Base-by-base conservation (phyloP, 2,797 vertebrate species). In the Telmatherina bonti region DNA sequence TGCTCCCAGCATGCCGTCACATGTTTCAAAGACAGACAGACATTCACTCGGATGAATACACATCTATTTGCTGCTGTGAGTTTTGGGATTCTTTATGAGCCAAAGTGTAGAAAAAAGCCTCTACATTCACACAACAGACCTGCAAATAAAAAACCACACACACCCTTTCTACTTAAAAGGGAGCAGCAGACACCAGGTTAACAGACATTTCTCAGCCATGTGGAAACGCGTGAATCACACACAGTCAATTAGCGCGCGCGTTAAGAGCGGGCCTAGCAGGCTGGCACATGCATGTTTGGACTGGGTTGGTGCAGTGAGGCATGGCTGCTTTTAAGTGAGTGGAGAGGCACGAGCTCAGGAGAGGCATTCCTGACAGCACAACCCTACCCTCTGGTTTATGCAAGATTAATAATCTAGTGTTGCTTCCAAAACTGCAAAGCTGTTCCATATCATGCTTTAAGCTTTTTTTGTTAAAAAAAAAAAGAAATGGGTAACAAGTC, bases 281-380 rank as follows among this genome's bases (percentile, higher is more conserved):
- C 72, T 61, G 70, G 55, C 79, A 58, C 91, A 91, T 93, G 93
- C 92, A 87, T 81, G 87, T 86, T 74, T 81, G 78, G 78, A 71
- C 62, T 58, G 65, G 73, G 82, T 41, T 68, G 77, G 70, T 56
- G 81, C 62, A 49, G 79, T 62, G 58, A 67, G 81, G 80, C 0
- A 78, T 51, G 83, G 85, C 62, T 83, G 78, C 80, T 63, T 69
- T 71, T 66, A 36, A 81, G 84, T 30, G 70, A 79, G 60, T 27
- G 61, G 59, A 67, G 74, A 62, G 82, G 88, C 90, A 87, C 85
- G 85, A 69, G 85, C 87, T 91, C 84, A 84, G 72, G 64, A 45
- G 51, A 77, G 75, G 83, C 85, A 73, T 67, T 72, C 67, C 74
- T 78, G 66, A 70, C 73, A 67, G 60, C 38, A 59, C 26, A 45